Base-by-base conservation (phyloP, 2,113 vertebrate species). In the Bostrychus sinensis region DNA sequence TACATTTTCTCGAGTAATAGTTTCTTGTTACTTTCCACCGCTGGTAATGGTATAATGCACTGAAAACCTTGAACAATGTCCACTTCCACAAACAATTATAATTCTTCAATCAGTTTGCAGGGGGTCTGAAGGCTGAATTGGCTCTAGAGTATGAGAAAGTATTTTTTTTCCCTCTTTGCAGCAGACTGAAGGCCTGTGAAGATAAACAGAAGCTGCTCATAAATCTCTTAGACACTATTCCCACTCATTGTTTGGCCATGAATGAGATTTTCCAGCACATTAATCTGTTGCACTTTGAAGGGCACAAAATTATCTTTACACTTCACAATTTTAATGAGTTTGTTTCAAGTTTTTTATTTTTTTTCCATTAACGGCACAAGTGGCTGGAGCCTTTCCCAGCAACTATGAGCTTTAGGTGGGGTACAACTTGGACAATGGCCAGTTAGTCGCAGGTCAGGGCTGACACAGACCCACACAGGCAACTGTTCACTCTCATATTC, bases 131-230 rank as follows among this genome's bases (percentile, higher is more conserved):
- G 72, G 64, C 46, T 73, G 48, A 70, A 56, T 65, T 69, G 70
- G 54, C 72, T 0, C 17, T 34, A 5, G 32, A 28, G 43, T 42
- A 58, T 65, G 54, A 75, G 68, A 70, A 55, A 28, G 4, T 39
- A 10, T 60, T 30, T 6, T 43, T 37, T 55, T 7, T 26, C 4
- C 13, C 12, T 7, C 26, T 43, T 16, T n/a, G 53, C 37, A 62
- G 65, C 45, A 17, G 63, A 71, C 56, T 71, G 66, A 82, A 75
- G 45, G 53, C 17, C 56, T 8, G 67, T 67, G 45, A 83, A 70
- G 80, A 73, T 78, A 67, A 85, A 82, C 77, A 78, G 51, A 73
- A 62, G 53, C 66, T 17, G 20, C 25, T 73, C 65, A 53, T 86
- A 76, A 83, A 76, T 78, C 62, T 51, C 32, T 5, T 62, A 19